Base-by-base conservation (phyloP, 1,140 invertebrate genomes). In the Plectus sambesii region DNA sequence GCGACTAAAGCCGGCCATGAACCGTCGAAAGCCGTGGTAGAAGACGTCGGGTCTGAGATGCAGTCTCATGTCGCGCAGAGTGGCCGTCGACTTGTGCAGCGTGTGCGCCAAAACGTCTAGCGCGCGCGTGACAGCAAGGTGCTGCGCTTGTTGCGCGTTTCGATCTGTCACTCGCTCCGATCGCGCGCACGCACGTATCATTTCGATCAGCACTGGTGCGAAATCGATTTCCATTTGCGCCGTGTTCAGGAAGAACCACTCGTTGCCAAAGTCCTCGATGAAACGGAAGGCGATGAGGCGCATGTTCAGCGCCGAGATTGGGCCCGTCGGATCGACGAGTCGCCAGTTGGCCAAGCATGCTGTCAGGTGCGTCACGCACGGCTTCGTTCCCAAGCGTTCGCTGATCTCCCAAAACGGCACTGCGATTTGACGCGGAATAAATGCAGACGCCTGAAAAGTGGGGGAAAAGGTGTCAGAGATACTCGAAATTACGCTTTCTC, bases 241-340 rank as follows among this genome's bases (percentile, higher is more conserved):
- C 5, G 41, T 42, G 41, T 42, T 42, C 41, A 42, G 25, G 20
- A 42, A 42, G 19, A 42, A 42, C 41, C 41, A 42, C 5, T 25
- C 41, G 19, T 42, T 42, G 6, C 17, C 41, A 23, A 25, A 30
- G 5, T 5, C 5, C 20, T 4, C 4, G 5, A 25, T 15, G 19
- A 42, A 42, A 6, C 41, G 6, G 17, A 42, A 42, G 8, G 41
- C 5, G 20, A 42, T 15, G 20, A 42, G 26, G 41, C 36, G 25
- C 4, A 42, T 15, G 20, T 42, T 42, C 19, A 27, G 15, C 15
- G 41, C 5, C n/a, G n/a, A 27, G 25, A 25, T 27, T 17, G 8
- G 8, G 15, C 4, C 5, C 8, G 26, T 5, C 5, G 6, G 6
- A 20, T 42, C 20, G 41, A 42, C 36, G 15, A 27, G 26, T 17